Base-by-base conservation (phyloP, 2,888 invertebrate genomes). In the Noctua comes region DNA sequence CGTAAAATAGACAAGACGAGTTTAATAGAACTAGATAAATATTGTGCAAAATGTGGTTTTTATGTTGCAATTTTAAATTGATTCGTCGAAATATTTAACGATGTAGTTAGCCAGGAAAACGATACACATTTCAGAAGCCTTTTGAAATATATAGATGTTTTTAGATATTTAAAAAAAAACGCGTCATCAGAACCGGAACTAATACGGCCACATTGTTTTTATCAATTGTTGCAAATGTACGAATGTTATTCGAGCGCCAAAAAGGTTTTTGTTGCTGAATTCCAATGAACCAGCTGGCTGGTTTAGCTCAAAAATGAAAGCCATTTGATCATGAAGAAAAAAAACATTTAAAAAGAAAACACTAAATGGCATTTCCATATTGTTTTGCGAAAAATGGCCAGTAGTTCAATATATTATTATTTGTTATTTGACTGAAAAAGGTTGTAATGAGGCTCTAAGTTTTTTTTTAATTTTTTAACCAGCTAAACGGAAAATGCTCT, bases 11-110 rank as follows among this genome's bases (percentile, higher is more conserved):
- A 62, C 48, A 64, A 31, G 16, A 69, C 66, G 18, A 18, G 6
- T 66, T 82, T 16, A 27, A 27, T 48, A 18, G 8, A 65, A 10
- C 48, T 57, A 5, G 16, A 46, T 2, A 21, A 18, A n/a, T 21
- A n/a, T 54, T 16, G 51, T 27, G 59, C 21, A 76, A 80, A 82
- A 66, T 27, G 8, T 0, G 1, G 70, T 7, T 24, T 10, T n/a
- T 69, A 24, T 77, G 40, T 3, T 68, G 59, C 57, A 79, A 59
- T 65, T 62, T 4, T n/a, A 27, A 16, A 62, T 40, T 24, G 13
- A 31, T 31, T 31, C 31, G 31, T 1, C n/a, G n/a, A 31, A 31
- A 31, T 31, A 31, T 31, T 31, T 31, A 31, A 36, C 64, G 10
- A 36, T 11, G 1, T 36, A 21, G 1, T 36, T 64, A 36, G 31